Evolutionary conservation across 2,797 vertebrate genomes (phyloP), one percentile per base, ranked within the genome.

Genomic region (Florisuga fusca): DNA sequence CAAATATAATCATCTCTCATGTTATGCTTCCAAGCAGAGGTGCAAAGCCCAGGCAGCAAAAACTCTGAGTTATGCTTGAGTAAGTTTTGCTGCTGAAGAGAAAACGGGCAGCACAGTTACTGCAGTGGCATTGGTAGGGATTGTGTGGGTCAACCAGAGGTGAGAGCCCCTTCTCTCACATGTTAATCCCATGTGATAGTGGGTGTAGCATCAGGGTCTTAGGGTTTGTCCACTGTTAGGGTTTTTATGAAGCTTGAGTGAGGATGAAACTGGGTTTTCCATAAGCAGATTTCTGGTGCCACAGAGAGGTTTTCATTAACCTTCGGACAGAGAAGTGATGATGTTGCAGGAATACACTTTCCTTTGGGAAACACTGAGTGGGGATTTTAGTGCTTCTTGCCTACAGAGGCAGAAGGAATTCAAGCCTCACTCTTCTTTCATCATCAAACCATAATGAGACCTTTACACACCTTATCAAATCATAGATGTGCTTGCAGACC

Each of bases 341-440:
- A 45, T 71, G 31, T 38, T 77, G 43, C 48, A 8, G 12, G 38
- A 72, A 73, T 38, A 84, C 15, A 80, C 43, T 59, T 66, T 46
- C 43, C 63, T 81, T 53, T 59, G 33, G 63, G 26, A 53, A 92
- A 78, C 31, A 43, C 29, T 22, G 34, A 6, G 1, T 33, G n/a
- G 78, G 43, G 17, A 13, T 92, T 93, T 77, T 45, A 53, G 36
- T 69, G 89, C 75, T 78, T 74, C 57, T 54, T 79, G 48, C 58
- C 36, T 64, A 55, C 33, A 77, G 22, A 77, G 34, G 75, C 71
- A 85, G 31, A 58, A 29, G 27, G 33, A 87, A 77, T 76, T 89
- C 36, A 80, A 62, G n/a, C 31, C 15, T 67, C 31, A 4, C 9
- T 83, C 29, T 68, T 22, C 34, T 81, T 76, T 76, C 45, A 15